Evolutionary conservation across 2,888 invertebrate genomes (phyloP).

Genomic region (Agrotis segetum): DNA sequence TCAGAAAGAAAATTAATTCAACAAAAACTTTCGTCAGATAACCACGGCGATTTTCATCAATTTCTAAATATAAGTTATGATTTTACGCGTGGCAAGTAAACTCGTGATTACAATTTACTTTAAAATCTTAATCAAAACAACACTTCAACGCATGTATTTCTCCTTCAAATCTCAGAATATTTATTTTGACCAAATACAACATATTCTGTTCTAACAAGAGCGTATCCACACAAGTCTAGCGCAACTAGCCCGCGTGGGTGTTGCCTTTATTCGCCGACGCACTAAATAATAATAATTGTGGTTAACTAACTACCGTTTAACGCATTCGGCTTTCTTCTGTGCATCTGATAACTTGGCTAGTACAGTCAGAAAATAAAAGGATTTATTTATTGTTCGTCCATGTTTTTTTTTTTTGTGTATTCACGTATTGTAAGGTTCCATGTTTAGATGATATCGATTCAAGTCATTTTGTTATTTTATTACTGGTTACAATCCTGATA

Average conservation of each 20-base stretch:
- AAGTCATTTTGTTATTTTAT: conserved; percentile 1
- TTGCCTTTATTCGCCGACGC: conserved; percentile 83
- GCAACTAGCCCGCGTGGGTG: conserved; percentile 79
- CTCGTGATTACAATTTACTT: too few species aligned
- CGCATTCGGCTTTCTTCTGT: conserved; percentile 86
- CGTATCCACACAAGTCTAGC: conserved; percentile 66
- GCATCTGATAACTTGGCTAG: conserved; percentile 83
- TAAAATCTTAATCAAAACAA: neutral
- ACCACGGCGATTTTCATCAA: too few species aligned
- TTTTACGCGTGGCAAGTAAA: too few species aligned
- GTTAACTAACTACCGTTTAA: conserved; percentile 90
- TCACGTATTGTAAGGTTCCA: conserved; percentile 6
- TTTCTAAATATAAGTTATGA: too few species aligned
- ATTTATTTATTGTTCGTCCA: conserved; percentile 19
- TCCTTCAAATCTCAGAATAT: too few species aligned
- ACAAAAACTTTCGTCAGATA: too few species aligned
- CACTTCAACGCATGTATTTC: neutral
- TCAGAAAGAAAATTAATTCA: too few species aligned
- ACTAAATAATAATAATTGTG: conserved; percentile 90
- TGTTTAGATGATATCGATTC: neutral
- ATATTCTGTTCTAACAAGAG: conserved; percentile 13
- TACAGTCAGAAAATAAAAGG: conserved; percentile 66
- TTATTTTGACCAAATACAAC: too few species aligned
- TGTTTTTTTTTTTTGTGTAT: neutral
- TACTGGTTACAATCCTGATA: neutral